These are phyloP conservation scores for Venusia cambrica DNA, from an alignment of 2,888 invertebrate genomes.

Conservation along the genomic window DNA sequence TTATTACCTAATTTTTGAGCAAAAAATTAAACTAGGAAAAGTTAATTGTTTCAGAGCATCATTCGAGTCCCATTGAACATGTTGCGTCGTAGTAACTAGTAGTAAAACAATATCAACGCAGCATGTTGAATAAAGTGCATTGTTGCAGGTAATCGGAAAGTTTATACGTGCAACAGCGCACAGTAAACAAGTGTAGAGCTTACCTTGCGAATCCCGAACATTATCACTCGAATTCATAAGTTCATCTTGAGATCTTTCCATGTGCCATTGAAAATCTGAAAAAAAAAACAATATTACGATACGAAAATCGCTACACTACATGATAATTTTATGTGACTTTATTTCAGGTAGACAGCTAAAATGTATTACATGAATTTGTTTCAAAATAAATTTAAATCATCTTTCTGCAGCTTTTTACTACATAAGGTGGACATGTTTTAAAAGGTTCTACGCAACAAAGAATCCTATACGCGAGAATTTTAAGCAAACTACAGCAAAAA, in stretches of 20 bases:
- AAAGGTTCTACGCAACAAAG: too few relatives aligned
- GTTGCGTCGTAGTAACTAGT: slow-evolving; percentile 22
- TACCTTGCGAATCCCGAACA: slow-evolving; percentile 96
- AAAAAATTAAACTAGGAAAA: slow-evolving; percentile 34
- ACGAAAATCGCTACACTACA: not conserved
- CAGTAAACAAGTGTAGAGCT: slow-evolving; percentile 57
- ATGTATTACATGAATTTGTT: too few relatives aligned
- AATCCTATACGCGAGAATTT: too few relatives aligned
- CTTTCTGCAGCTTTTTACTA: too few relatives aligned
- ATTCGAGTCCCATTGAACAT: slow-evolving; percentile 55
- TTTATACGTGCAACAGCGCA: slow-evolving; percentile 29
- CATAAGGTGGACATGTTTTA: too few relatives aligned
- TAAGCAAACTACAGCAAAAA: too few relatives aligned
- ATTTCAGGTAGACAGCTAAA: not conserved
- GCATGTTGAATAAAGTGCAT: slow-evolving; percentile 44
- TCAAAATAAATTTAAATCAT: too few relatives aligned
- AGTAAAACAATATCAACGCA: slow-evolving; percentile 46
- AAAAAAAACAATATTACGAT: slow-evolving; percentile 28
- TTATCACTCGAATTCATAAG: slow-evolving; percentile 92
- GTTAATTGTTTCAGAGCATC: slow-evolving; percentile 65
- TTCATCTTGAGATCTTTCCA: slow-evolving; percentile 92
- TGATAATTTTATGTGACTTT: not conserved
- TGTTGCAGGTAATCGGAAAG: slow-evolving; percentile 31
- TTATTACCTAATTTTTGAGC: slow-evolving; percentile 4
- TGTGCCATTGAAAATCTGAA: slow-evolving; percentile 93